phyloP scores from a whole-genome alignment of 1,140 invertebrate species.

The Leptopilina boulardi region DNA sequence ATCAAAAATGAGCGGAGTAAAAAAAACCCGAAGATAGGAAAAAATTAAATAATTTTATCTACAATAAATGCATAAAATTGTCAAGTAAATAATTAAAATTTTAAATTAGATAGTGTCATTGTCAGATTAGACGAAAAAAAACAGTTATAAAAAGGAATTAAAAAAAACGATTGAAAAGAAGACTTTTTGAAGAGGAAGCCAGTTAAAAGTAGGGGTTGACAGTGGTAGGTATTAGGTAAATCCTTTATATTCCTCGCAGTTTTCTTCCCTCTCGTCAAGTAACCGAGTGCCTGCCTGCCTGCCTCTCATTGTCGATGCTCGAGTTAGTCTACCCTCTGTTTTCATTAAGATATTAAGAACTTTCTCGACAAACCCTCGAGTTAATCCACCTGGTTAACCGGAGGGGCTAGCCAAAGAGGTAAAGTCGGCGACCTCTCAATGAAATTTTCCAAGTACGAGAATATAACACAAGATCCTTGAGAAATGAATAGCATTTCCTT shows the following conservation, averaged over 20 bases:
- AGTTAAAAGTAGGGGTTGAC: conserved; percentile 40
- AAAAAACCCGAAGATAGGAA: too few relatives aligned
- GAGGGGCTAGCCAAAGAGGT: conserved; percentile 11
- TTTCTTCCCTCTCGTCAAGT: conserved; percentile 43
- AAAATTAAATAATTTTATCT: too few relatives aligned
- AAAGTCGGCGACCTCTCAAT: conserved; percentile 28
- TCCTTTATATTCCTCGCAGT: conserved; percentile 54
- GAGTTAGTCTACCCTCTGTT: conserved; percentile 44
- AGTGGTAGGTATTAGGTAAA: conserved; percentile 56
- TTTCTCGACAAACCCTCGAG: conserved; percentile 57
- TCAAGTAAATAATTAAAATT: too few relatives aligned
- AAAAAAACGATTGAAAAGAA: not conserved
- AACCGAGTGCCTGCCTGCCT: conserved; percentile 39
- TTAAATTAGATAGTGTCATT: too few relatives aligned
- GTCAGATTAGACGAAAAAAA: too few relatives aligned
- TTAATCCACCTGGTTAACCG: conserved; percentile 58
- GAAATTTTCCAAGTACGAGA: not conserved
- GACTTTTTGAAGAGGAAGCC: not conserved
- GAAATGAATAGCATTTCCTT: conserved; percentile 31
- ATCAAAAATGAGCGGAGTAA: too few relatives aligned
- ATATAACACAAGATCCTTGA: not conserved
- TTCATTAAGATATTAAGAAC: conserved; percentile 60
- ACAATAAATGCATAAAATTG: too few relatives aligned
- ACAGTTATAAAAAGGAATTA: too few relatives aligned
- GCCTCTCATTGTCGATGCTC: conserved; percentile 9